Evolutionary conservation across 2,113 vertebrate genomes (phyloP), one percentile per base, ranked within the genome.

Genomic region (Zosterops borbonicus): DNA sequence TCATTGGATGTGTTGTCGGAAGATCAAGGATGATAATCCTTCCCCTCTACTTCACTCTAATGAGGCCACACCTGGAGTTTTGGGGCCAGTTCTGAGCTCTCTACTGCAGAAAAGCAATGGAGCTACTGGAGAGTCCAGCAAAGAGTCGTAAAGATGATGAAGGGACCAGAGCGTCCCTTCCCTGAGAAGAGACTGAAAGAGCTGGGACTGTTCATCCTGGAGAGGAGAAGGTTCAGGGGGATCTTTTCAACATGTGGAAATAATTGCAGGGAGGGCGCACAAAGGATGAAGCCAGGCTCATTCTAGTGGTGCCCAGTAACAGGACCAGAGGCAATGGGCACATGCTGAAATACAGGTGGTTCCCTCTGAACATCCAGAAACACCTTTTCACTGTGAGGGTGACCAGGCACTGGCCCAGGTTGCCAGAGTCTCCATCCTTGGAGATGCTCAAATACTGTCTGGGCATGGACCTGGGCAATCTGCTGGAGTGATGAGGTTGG

Each of bases 191-290:
- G 18, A 24, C 37, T 42, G 81, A 53, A 29, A 27, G 22, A 63
- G 28, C 24, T 79, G 62, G 27, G 24, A 7, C 10, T 14, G 24
- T 55, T 90, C 6, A 15, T 37, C 39, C 12, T 63, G 58, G 58
- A 67, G 24, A 59, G 64, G 47, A 29, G 44, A 44, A 60, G n/a
- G 28, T 53, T 87, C 12, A 6, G 18, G 14, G 37, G 3, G 2
- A 35, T 58, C 41, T 65, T 47, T 29, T 68, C 17, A 8, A 3
- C 42, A 5, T 28, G 3, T 47, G 15, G 22, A 49, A 81, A 23
- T 53, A 39, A 22, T 12, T 25, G 28, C 35, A 68, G 12, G n/a
- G 24, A 76, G 4, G 6, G 15, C 0, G 0, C 37, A 11, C 24
- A 37, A 35, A 28, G 29, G 9, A 25, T 1, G 3, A 12, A 52